Base-by-base conservation (phyloP, 2,113 vertebrate genomes). In the Chinchilla lanigera region DNA sequence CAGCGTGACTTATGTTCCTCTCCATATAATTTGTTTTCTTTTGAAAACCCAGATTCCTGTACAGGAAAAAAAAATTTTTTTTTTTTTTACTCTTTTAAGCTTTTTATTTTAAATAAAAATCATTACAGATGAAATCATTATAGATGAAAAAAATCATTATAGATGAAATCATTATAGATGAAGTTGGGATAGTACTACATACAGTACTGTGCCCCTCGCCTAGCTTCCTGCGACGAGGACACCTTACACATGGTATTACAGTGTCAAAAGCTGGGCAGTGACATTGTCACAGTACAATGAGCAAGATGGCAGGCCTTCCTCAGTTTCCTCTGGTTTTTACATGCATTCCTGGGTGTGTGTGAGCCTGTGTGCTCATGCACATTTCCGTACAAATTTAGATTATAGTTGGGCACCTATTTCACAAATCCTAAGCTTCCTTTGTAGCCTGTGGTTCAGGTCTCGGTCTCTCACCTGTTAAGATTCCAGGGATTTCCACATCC, bases 221-320 rank as follows among this genome's bases (percentile, higher is more conserved):
- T 20, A 22, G 16, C 33, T 71, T 47, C 61, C 52, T 28, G 12
- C 1, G 7, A 2, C 0, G 20, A 44, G n/a, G 67, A 30, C 47
- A 54, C 12, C 58, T 87, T 50, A 33, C 1, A 5, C 0, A 17
- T n/a, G 10, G 0, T 12, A 7, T 19, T 1, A n/a, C 16, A 0
- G 1, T 3, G 2, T 50, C 33, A 13, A 4, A 69, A 54, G 24
- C 56, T 1, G 44, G 54, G 16, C 7, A 2, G 2, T 11, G n/a
- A 28, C 41, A 17, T 11, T 2, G 63, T 9, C 2, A 19, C 2
- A 5, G 13, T 47, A 13, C 14, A 63, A 14, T 50, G 33, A 38
- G 10, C 56, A 26, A 35, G 44, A 44, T 28, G 5, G 1, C 52
- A 85, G 71, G 5, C 33, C 19, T 85, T 10, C 22, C 30, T 33